Conservation (phyloP, 2,888 invertebrate species). For the Amaurobius ferox region DNA sequence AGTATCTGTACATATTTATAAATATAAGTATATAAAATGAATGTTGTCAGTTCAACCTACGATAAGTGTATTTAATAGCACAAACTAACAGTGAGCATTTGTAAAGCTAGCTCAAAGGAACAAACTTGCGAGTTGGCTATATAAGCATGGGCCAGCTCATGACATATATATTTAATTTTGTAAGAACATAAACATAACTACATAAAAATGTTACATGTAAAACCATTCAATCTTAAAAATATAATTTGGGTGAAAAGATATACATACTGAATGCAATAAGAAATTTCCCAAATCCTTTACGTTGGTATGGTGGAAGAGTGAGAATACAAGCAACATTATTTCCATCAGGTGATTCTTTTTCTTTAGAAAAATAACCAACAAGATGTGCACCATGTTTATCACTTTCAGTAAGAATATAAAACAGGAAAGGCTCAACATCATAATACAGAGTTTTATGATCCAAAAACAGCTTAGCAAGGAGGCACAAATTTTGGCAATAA, state of each 20-base stretch:
- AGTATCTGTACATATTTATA: no score
- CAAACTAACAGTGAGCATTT: no score
- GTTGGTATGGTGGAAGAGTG: constrained; percentile 98
- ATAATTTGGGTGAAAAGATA: neutral
- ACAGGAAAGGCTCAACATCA: constrained; percentile 99
- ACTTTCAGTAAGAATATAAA: constrained; percentile 93
- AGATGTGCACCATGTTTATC: constrained; percentile 97
- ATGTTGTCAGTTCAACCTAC: no score
- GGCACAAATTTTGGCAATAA: constrained; percentile 97
- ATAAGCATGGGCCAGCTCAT: no score
- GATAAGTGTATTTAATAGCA: no score
- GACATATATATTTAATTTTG: no score
- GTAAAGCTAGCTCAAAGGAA: no score
- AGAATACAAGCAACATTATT: constrained; percentile 99
- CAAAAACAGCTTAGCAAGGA: constrained; percentile 95
- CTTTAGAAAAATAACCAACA: constrained; percentile 99
- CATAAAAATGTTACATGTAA: no score
- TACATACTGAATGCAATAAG: constrained; percentile 98
- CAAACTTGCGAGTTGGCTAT: no score
- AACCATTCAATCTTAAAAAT: no score
- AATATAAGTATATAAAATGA: no score
- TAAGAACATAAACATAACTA: no score
- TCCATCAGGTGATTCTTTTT: constrained; percentile 99
- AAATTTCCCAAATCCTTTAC: constrained; percentile 98
- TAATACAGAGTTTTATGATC: constrained; percentile 99